Base-by-base conservation (phyloP, 1,140 invertebrate species). In the Drosophila pectinifera region DNA sequence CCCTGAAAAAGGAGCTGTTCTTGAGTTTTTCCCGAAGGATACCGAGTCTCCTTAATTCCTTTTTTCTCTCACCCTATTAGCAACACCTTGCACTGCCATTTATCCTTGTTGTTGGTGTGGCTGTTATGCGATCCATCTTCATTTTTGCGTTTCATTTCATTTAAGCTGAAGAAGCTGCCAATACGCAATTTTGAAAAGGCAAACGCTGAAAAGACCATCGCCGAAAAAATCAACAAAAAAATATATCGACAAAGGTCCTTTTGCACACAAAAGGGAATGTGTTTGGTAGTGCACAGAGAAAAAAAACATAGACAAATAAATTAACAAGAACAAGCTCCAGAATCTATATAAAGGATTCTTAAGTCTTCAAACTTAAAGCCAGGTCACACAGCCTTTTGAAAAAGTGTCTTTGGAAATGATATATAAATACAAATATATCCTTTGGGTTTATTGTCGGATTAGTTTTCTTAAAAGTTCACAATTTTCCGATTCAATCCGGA, bases 101-200 rank as follows among this genome's bases (percentile, higher is more conserved):
- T 51, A 46, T 39, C 22, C 41, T 45, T 61, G 22, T 57, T 43
- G 42, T n/a, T 65, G 31, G 31, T 65, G 58, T 34, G 65, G 43
- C 36, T 78, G 83, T 75, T 75, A 85, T 82, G 65, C 65, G 82
- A 86, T 86, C 82, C 83, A 86, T 86, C 82, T 88, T 88, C 75
- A 86, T 88, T 86, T 88, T 79, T 75, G 59, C 69, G 70, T 74
- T 74, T 74, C 73, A 58, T 62, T 67, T 75, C 69, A 86, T 85
- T 85, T 81, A 38, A 57, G 62, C 41, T 42, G 51, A 72, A 70
- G 39, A 62, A 46, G 53, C 53, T 46, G 80, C 61, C 63, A 45
- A 57, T 49, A 56, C 62, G 68, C 62, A 76, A 48, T 77, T 54
- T 65, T 53, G 34, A 5, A n/a, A 49, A 39, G 63, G 55, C 34